Evolutionary conservation across 2,113 vertebrate species (phyloP).

Genomic region (zebrafish (Danio rerio)): GRCz12tu NC_133187.1:25391001-25391500

Average conservation of each 20-base stretch:
- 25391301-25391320: not conserved
- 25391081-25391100: conserved; percentile 65
- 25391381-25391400: conserved; percentile 2
- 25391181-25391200: conserved; percentile 51
- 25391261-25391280: conserved; percentile 13
- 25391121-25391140: conserved; percentile 67
- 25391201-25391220: conserved; percentile 35
- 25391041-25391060: conserved; percentile 25
- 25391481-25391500: not conserved
- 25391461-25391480: not conserved
- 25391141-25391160: conserved; percentile 57
- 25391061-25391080: conserved; percentile 54
- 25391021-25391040: conserved; percentile 9
- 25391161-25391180: conserved; percentile 57
- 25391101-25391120: conserved; percentile 66
- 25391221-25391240: conserved; percentile 41
- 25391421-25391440: conserved; percentile 29
- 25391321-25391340: not conserved
- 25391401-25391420: not conserved
- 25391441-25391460: not conserved
- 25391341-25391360: not conserved
- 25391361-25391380: conserved; percentile 2
- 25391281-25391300: not conserved
- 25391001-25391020: not conserved
- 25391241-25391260: conserved; percentile 30